Conservation (phyloP, 2,888 invertebrate species). For the Acleris cristana region DNA sequence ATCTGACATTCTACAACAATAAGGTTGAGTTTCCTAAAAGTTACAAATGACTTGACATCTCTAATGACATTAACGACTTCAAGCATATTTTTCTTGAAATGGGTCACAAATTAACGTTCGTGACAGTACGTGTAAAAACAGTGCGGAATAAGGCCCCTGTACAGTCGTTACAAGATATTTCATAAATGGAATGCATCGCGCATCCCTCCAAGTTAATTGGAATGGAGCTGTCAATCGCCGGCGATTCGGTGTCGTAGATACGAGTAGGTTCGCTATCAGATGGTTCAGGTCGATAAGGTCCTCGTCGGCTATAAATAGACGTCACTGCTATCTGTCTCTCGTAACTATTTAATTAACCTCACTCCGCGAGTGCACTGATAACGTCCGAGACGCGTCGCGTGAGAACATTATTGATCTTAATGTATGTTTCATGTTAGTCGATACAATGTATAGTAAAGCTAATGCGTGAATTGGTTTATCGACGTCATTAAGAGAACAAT, state of each 20-base stretch:
- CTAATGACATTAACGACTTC: no score
- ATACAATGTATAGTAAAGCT: slow-evolving; percentile 18
- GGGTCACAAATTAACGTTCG: no score
- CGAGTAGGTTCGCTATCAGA: slow-evolving; percentile 63
- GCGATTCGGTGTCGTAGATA: slow-evolving; percentile 58
- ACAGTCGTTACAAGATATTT: no score
- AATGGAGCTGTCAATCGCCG: slow-evolving; percentile 35
- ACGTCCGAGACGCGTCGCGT: slow-evolving; percentile 63
- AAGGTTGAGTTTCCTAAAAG: no score
- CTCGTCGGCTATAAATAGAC: slow-evolving; percentile 68
- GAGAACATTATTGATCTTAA: slow-evolving; percentile 59
- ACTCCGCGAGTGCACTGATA: slow-evolving; percentile 70
- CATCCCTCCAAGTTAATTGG: slow-evolving; percentile 31
- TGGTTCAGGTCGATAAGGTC: slow-evolving; percentile 71
- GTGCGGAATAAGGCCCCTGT: no score
- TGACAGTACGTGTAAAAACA: no score
- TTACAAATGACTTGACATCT: no score
- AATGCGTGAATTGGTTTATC: slow-evolving; percentile 26
- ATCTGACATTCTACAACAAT: no score
- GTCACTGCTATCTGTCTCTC: slow-evolving; percentile 68
- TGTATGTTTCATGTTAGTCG: slow-evolving; percentile 39
- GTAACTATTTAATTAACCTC: slow-evolving; percentile 79
- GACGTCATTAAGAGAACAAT: slow-evolving; percentile 31
- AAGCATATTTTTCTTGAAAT: no score
- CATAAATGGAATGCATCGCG: slow-evolving; percentile 1